Conservation (phyloP, 2,113 vertebrate genomes). For the Macquaria ambigua region DNA sequence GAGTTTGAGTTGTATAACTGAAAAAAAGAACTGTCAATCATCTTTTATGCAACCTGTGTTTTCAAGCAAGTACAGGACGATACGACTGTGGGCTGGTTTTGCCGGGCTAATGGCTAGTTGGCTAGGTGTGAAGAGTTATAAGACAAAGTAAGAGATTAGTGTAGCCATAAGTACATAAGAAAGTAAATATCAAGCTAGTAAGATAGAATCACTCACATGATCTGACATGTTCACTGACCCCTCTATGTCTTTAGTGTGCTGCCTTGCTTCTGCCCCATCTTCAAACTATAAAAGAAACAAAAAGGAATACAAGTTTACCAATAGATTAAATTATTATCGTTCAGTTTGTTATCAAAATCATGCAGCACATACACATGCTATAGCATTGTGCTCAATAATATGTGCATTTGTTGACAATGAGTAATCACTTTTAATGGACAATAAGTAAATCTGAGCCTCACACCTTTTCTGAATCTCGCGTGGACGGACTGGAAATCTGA, state of each 20-base stretch:
- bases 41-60: neutral
- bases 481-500: constrained; percentile 85
- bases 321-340: neutral
- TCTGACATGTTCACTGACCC: constrained; percentile 85
- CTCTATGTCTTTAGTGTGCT: constrained; percentile 80
- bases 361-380: neutral
- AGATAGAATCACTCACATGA: constrained; percentile 77
- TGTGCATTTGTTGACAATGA: neutral
- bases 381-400: neutral
- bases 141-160: neutral
- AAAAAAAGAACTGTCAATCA: neutral
- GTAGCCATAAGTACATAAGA: neutral
- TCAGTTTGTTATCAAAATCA: neutral
- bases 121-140: neutral
- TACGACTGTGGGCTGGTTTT: neutral
- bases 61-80: neutral
- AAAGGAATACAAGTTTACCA: neutral
- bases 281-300: constrained; percentile 77
- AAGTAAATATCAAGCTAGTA: neutral
- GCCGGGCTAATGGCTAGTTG: neutral
- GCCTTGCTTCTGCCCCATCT: constrained; percentile 75
- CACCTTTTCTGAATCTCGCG: constrained; percentile 87
- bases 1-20: no score
- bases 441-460: neutral
- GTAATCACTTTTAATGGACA: neutral